Percentiles rank a stretch among this genome's conserved stretches.
Conservation (phyloP, 2,113 vertebrate genomes). For the Trogon surrucura region DNA sequence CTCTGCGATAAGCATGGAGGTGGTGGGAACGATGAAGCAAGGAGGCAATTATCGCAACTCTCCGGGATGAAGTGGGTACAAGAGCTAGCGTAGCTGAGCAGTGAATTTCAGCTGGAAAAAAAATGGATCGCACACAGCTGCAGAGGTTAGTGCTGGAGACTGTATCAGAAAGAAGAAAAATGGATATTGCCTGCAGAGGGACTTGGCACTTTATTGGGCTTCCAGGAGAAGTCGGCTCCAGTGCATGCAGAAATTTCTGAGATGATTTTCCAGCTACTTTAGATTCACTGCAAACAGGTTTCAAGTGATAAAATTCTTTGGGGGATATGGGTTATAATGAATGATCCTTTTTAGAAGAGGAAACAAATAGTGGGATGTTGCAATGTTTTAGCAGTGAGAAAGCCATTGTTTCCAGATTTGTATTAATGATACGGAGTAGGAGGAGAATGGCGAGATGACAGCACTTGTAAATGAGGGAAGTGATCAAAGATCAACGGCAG, state of each 20-base stretch:
- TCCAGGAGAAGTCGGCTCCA: constrained; percentile 36
- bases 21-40: not conserved
- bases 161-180: constrained; percentile 58
- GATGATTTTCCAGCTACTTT: constrained; percentile 54
- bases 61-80: constrained; percentile 37
- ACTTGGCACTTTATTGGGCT: constrained; percentile 54
- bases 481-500: constrained; percentile 42
- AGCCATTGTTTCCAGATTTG: constrained; percentile 66
- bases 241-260: not conserved
- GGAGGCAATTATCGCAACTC: constrained; percentile 53
- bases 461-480: constrained; percentile 33
- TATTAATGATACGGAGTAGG: constrained; percentile 41
- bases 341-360: constrained; percentile 42
- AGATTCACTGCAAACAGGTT: constrained; percentile 67
- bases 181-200: constrained; percentile 57
- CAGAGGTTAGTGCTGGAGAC: constrained; percentile 53
- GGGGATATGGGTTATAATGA: constrained; percentile 64
- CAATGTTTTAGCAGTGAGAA: constrained; percentile 50
- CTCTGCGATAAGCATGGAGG: constrained; percentile 50
- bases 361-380: constrained; percentile 63
- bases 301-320: constrained; percentile 71
- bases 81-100: constrained; percentile 17
- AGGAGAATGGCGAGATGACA: constrained; percentile 41
- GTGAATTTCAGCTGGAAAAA: constrained; percentile 24
- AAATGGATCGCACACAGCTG: not conserved